phyloP scores from a whole-genome alignment of 2,797 vertebrate species.

The Garrulus glandarius region DNA sequence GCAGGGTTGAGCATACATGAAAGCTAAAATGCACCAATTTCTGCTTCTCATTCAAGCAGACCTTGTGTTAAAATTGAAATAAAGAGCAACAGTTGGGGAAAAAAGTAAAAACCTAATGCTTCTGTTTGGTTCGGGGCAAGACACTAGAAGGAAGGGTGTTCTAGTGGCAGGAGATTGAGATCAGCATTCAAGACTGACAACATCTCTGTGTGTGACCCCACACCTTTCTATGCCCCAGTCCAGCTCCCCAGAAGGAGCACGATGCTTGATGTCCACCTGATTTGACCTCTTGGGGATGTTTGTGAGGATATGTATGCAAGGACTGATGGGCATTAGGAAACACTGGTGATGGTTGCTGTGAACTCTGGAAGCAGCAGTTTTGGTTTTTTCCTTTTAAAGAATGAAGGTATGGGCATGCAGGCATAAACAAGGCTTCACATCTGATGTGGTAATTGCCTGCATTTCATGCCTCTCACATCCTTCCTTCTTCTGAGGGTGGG shows the following conservation, averaged over 20 bases:
- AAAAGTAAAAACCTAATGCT: not conserved
- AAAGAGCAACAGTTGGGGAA: not conserved
- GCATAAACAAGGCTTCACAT: not conserved
- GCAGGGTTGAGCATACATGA: not conserved
- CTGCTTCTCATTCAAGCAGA: not conserved
- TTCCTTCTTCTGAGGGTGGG: not conserved
- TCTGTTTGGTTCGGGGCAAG: not conserved
- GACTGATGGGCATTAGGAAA: not conserved
- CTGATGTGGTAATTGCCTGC: not conserved
- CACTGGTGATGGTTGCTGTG: not conserved
- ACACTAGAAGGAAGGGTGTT: not conserved
- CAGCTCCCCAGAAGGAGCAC: not conserved
- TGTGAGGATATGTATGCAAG: not conserved
- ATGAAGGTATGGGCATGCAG: not conserved
- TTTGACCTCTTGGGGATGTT: not conserved
- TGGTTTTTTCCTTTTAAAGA: not conserved
- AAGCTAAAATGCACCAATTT: not conserved
- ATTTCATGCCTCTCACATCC: not conserved
- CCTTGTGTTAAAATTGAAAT: not conserved
- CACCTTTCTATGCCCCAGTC: not conserved
- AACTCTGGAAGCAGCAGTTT: not conserved
- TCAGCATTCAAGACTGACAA: not conserved
- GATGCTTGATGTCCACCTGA: not conserved
- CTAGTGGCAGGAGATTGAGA: not conserved
- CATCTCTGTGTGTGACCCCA: not conserved